phyloP scores from a whole-genome alignment of 2,113 vertebrate genomes.

The Trematomus loennbergii region DNA sequence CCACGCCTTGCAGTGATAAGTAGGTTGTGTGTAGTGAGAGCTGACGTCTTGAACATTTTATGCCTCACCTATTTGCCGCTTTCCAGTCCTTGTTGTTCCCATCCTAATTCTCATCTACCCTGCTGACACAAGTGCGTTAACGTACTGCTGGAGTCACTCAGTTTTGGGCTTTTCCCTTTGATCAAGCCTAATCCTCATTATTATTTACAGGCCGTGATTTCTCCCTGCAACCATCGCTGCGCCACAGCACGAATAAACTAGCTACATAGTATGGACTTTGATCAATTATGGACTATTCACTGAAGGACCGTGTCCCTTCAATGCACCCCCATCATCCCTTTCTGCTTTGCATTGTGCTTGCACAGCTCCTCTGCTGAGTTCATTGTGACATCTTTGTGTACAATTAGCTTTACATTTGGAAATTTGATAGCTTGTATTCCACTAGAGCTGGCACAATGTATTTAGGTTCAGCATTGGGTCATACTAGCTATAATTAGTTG shows the following conservation, averaged over 20 bases:
- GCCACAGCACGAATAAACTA: conserved; percentile 18
- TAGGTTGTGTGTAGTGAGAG: conserved; percentile 15
- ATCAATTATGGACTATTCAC: conserved; percentile 63
- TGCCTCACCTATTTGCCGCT: background rate
- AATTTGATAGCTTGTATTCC: conserved; percentile 37
- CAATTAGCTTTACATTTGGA: conserved; percentile 48
- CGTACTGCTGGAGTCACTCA: conserved; percentile 19
- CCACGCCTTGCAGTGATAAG: conserved; percentile 16
- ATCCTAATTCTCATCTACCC: conserved; percentile 29
- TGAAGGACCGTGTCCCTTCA: conserved; percentile 54
- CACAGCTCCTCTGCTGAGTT: conserved; percentile 10
- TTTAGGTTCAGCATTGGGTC: conserved; percentile 36
- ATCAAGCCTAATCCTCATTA: conserved; percentile 60
- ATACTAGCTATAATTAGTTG: conserved; percentile 53
- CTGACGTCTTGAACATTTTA: background rate
- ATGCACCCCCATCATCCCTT: conserved; percentile 7
- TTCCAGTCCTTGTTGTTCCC: conserved; percentile 1
- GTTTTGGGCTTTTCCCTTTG: conserved; percentile 46
- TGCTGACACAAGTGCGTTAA: conserved; percentile 13
- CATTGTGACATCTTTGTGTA: conserved; percentile 31
- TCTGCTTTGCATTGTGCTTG: conserved; percentile 22
- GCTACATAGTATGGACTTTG: conserved; percentile 53
- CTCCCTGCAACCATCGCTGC: conserved; percentile 17
- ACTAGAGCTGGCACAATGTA: conserved; percentile 21
- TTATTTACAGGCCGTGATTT: conserved; percentile 51